Evolutionary conservation across 2,888 invertebrate genomes (phyloP), one percentile per base, ranked within the genome.

Genomic region (Leptarthrus brevirostris): DNA sequence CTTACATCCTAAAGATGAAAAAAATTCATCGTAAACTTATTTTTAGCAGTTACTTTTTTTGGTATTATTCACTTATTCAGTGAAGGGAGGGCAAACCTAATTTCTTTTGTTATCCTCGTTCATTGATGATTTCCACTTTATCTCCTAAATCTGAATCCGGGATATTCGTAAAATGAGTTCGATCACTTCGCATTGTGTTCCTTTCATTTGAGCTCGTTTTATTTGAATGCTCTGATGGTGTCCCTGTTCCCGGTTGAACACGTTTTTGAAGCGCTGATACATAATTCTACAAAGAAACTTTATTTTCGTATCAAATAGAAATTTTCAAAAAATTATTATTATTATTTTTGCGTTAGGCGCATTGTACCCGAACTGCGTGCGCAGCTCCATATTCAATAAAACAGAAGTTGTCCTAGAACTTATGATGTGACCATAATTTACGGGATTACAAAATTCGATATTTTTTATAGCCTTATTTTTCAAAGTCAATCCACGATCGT

Each of bases 191-290:
- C 73, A 93, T 87, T 0, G 93, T 92, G 80, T 91, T 91, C 79
- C 91, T 91, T 82, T 92, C 92, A 53, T 90, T 89, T 3, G 90
- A 89, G 78, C 88, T 90, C 10, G 83, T 85, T 76, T 85, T 85
- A 53, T 77, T 78, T 26, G 85, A 85, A 44, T 84, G 83, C 78
- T 90, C 90, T 30, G 89, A 88, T 2, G 86, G 86, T 44, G 86
- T 84, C 74, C 87, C 87, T 16, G 86, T 87, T 81, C 88, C 86
- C 18, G 89, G 87, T 77, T 89, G 89, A 2, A 91, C 90, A 81
- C 91, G 92, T 84, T 91, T 90, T 83, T 92, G 92, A 75, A 93
- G 84, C 40, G 92, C 92, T 82, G 93, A 92, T 53, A 93, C 92
- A 84, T 92, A 93, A 80, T 91, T 92, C 92, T 93, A 86, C 18